phyloP scores from a whole-genome alignment of 2,113 vertebrate species.

The Dolichallabes microphthalmus region DNA sequence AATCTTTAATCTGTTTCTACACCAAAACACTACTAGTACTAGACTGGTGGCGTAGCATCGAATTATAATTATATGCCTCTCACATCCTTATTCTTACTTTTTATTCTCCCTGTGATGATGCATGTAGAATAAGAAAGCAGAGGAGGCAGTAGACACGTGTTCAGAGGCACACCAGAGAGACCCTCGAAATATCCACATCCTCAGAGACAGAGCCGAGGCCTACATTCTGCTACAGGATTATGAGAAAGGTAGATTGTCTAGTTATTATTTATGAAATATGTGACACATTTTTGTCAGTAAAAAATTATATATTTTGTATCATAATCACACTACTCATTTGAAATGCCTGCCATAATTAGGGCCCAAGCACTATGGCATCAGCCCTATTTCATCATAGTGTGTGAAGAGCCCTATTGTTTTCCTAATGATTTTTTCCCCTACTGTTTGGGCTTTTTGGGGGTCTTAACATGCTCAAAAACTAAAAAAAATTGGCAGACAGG shows the following conservation, averaged over 20 bases:
- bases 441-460: too few relatives aligned
- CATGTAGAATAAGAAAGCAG: conserved; percentile 62
- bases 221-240: conserved; percentile 80
- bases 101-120: neutral
- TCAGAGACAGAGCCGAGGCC: conserved; percentile 78
- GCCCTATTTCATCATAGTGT: too few relatives aligned
- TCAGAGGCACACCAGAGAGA: conserved; percentile 79
- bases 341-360: too few relatives aligned
- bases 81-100: neutral
- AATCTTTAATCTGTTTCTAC: neutral
- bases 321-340: too few relatives aligned
- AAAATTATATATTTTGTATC: too few relatives aligned
- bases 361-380: too few relatives aligned
- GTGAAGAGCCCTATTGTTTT: too few relatives aligned
- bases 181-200: conserved; percentile 74
- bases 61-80: neutral
- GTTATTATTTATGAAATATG: neutral
- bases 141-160: conserved; percentile 73
- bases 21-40: neutral
- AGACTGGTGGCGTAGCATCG: neutral
- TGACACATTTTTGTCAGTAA: neutral
- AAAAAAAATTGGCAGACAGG: too few relatives aligned
- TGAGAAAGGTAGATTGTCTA: conserved; percentile 70
- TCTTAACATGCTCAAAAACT: too few relatives aligned
- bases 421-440: too few relatives aligned